Evolutionary conservation across 1,140 invertebrate species (phyloP).

Genomic region (Aphelinus certus): DNA sequence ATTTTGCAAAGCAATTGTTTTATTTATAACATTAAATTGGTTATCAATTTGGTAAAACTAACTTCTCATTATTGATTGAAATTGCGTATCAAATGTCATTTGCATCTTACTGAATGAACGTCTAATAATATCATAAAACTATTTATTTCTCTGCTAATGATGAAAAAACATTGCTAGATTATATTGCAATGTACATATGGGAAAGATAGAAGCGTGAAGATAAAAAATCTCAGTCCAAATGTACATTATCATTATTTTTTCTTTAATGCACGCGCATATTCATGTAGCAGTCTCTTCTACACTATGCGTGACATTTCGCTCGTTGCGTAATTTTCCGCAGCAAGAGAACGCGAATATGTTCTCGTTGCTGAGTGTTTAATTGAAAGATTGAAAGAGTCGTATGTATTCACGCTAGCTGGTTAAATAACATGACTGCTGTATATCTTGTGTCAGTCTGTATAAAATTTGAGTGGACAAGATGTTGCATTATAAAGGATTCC

Average conservation of each 20-base stretch:
- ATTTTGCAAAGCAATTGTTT: too few species aligned
- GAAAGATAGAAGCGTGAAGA: conserved; percentile 8
- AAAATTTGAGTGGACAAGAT: conserved; percentile 14
- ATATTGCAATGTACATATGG: not conserved
- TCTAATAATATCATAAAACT: too few species aligned
- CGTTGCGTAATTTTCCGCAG: conserved; percentile 29
- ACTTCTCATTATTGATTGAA: too few species aligned
- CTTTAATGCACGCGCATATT: conserved; percentile 18
- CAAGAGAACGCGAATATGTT: conserved; percentile 26
- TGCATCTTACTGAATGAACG: too few species aligned
- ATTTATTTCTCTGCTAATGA: too few species aligned
- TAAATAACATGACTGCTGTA: conserved; percentile 8
- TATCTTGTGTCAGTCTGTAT: conserved; percentile 4
- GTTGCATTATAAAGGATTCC: not conserved
- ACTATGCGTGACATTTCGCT: conserved; percentile 23
- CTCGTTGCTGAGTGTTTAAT: conserved; percentile 17
- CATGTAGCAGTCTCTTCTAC: conserved; percentile 9
- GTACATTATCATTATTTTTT: conserved; percentile 30
- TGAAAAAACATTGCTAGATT: too few species aligned
- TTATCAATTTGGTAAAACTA: too few species aligned
- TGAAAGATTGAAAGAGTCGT: conserved; percentile 5
- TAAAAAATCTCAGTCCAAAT: conserved; percentile 23
- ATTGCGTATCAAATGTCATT: too few species aligned
- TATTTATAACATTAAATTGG: too few species aligned
- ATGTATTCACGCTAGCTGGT: conserved; percentile 9